Conservation (phyloP, 2,888 invertebrate genomes). For the Scelioninae gen. 2 region DNA sequence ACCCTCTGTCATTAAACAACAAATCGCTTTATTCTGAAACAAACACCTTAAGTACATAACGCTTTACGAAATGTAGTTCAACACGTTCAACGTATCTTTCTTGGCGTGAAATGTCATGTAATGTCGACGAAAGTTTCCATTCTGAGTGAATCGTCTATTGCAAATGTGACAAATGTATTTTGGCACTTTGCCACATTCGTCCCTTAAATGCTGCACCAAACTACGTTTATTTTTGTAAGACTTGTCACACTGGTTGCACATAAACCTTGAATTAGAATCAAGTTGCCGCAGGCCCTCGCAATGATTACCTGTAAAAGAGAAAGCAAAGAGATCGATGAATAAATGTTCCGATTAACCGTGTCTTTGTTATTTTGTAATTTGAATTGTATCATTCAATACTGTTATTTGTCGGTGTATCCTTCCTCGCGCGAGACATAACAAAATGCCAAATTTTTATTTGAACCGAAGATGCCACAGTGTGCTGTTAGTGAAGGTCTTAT, state of each 20-base stretch:
- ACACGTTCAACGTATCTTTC: slow-evolving; percentile 16
- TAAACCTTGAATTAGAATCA: slow-evolving; percentile 45
- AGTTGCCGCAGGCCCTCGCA: background rate
- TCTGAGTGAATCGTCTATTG: slow-evolving; percentile 70
- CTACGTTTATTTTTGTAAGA: slow-evolving; percentile 80
- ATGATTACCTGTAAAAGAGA: slow-evolving; percentile 11
- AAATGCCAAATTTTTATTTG: too few relatives aligned
- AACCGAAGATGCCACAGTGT: too few relatives aligned
- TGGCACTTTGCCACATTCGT: slow-evolving; percentile 76
- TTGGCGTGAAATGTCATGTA: slow-evolving; percentile 27
- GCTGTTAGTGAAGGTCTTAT: too few relatives aligned
- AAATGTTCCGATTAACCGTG: too few relatives aligned
- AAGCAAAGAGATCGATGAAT: too few relatives aligned
- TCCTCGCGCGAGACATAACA: too few relatives aligned
- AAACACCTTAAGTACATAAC: background rate
- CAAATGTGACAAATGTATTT: slow-evolving; percentile 74
- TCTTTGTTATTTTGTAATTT: too few relatives aligned
- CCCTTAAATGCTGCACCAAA: slow-evolving; percentile 84
- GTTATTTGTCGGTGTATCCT: too few relatives aligned
- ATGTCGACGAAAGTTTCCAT: slow-evolving; percentile 36
- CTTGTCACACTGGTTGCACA: slow-evolving; percentile 68
- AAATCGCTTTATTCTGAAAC: slow-evolving; percentile 2
- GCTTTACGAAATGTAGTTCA: too few relatives aligned
- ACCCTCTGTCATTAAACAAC: background rate
- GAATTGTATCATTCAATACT: too few relatives aligned